Evolutionary conservation across 2,888 invertebrate species (phyloP), one percentile per base, ranked within the genome.

Genomic region (Mamestra brassicae): DNA sequence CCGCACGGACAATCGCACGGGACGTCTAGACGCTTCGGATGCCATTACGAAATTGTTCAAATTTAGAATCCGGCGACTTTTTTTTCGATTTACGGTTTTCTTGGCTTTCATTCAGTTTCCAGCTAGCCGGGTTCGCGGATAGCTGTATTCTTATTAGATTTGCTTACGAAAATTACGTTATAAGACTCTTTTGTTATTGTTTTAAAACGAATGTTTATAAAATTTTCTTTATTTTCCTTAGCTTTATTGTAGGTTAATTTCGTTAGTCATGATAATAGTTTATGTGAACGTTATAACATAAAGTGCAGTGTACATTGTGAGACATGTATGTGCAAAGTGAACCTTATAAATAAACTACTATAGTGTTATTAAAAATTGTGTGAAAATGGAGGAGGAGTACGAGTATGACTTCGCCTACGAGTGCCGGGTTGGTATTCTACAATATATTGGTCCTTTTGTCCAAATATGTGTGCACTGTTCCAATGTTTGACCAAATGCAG

Each of bases 341-440:
- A 89, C 84, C 84, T 81, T 87, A 78, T 87, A 84, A 90, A 91
- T 90, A 89, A 83, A 63, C 87, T 81, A 79, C 38, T 74, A 7
- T 52, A 87, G 89, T 91, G 90, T 92, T 91, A 92, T 89, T 90
- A 86, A 88, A 80, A 83, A 88, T 78, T 88, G 86, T 80, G 87
- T 87, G 87, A 91, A 72, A 74, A 83, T 83, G 83, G 85, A 89
- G 96, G 96, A 96, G 86, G 96, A 97, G 82, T 97, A 97, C 92
- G 97, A 97, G 89, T 97, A 97, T 94, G 97, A 97, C 94, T 97
- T 97, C 95, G 97, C 97, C 83, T 97, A 97, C 93, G 97, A 97
- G 94, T 97, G 97, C 95, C 97, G 97, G 97, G 97, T 97, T 95
- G 93, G 97, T 96, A 93, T 92, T 85, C 85, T 85, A 71, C 26